Evolutionary conservation across 2,888 invertebrate genomes (phyloP), one percentile per base, ranked within the genome.

Genomic region (Acronicta leporina): DNA sequence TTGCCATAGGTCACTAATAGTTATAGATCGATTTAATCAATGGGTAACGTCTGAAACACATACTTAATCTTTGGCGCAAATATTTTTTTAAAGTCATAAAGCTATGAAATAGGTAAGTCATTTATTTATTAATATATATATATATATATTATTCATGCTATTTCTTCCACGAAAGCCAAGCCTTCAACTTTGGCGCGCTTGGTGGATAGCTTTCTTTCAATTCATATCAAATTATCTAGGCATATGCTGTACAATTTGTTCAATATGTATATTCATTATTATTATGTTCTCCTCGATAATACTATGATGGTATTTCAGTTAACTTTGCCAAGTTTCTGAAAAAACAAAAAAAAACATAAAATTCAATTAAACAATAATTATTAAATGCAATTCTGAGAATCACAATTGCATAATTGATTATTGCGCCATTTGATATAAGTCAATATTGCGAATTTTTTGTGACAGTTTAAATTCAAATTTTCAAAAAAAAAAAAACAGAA

Each of bases 291-390:
- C 16, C 25, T 14, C 45, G 60, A 49, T 55, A 61, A 58, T 68
- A 79, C 72, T 83, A 87, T 70, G 85, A 84, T 2, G 85, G 80
- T 38, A 77, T 55, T 50, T 89, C 87, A 14, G 81, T 84, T 38
- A 90, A 64, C 62, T 80, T 88, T 60, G 64, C 68, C 57, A 91
- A 69, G 70, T 85, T 85, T 68, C 91, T 91, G 88, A 20, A 69
- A 69, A 53, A 53, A 51, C 46, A 45, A 58, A 5, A 45, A 9
- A 20, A 6, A 45, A 46, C 25, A 25, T n/a, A n/a, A 20, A 20
- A 20, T 16, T 16, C 13, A 20, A 27, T 25, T 41, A 9, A 20
- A 9, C 30, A 30, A 2, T 6, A 10, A 10, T n/a, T n/a, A n/a
- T 20, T 20, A 20, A 20, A 20, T 20, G 20, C 20, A 3, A 20